Base-by-base conservation (phyloP, 2,888 invertebrate genomes). In the Ramazzottius varieornatus region DNA sequence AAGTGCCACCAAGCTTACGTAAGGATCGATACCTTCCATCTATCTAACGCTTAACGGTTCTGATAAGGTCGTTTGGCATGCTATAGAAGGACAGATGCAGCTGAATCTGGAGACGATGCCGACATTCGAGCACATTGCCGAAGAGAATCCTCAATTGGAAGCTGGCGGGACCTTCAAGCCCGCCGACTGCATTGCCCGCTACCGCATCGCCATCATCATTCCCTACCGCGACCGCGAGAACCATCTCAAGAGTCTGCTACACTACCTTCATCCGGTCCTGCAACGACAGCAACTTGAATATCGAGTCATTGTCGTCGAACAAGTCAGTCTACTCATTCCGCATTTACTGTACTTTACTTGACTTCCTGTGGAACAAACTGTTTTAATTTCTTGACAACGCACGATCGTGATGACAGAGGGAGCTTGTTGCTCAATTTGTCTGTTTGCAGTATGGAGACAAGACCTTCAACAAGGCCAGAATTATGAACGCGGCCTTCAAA, bases 261-360 rank as follows among this genome's bases (percentile, higher is more conserved):
- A 73, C 65, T 73, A 74, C 65, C 69, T 73, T 40, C 71, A 73
- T 66, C 73, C 74, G n/a, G 71, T 73, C 54, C 69, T 73, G 1
- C 70, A 73, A 65, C 67, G 70, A 64, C 73, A 73, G 67, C 67
- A 70, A 33, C 68, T 73, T n/a, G 74, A 73, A 66, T 73, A 74
- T 64, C 69, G 73, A 32, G 72, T 75, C 65, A 73, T 74, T 66
- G 73, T 73, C 33, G 73, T 73, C 1, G 73, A 73, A 69, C 73
- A 73, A 70, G 65, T 65, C n/a, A n/a, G 32, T 13, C 64, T n/a
- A n/a, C n/a, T n/a, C n/a, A 20, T 64, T 13, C 29, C 34, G 29
- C 16, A 16, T 64, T n/a, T 20, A 20, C 24, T 65, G n/a, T 16
- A 65, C 33, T 46, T n/a, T n/a, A n/a, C n/a, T n/a, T n/a, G n/a